Base-by-base conservation (phyloP, 1,140 invertebrate genomes). In the Medauroidea extradentata region DNA sequence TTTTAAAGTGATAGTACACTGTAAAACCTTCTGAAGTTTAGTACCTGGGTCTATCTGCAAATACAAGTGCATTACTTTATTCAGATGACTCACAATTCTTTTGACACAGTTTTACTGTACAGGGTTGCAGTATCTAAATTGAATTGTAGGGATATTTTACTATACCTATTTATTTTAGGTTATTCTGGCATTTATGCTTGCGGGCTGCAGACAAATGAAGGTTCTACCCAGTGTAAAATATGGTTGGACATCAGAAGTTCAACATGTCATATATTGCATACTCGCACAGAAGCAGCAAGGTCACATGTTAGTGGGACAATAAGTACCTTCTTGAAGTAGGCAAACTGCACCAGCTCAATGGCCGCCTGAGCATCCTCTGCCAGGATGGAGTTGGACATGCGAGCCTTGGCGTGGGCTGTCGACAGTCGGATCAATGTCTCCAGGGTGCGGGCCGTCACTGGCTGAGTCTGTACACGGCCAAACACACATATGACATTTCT, bases 391-490 rank as follows among this genome's bases (percentile, higher is more conserved):
- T 88, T 90, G 27, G 92, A 94, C 55, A 99, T 81, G 39, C 97
- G 81, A 23, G 91, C 89, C 73, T 98, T 97, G 4, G 98, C 97
- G 80, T 99, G 96, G n/a, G 98, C 96, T 0, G 96, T 99, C 0
- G 96, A 82, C 53, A 99, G 78, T 75, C 98, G 94, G 73, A 99
- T 99, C 63, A 99, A 78, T 0, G 97, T 99, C 81, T 99, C 98
- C 63, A 99, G 75, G 0, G 93, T 91, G 74, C 98, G 86, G n/a
- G 96, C 93, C 1, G 98, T 99, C 14, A 99, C 89, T 27, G 97
- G 96, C 79, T 98, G 96, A 0, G 98, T 99, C 87, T 94, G 71
- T 25, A 77, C 72, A 60, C 61, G 53, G 62, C 16, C 29, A 34
- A 11, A 34, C 19, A 76, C 80, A 75, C 75, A 93, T n/a, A n/a